A percentile compares a stretch with the other conserved stretches of the same genome.
Evolutionary conservation across 1,140 invertebrate species (phyloP).

Genomic region (Drosophila ananassae): DNA sequence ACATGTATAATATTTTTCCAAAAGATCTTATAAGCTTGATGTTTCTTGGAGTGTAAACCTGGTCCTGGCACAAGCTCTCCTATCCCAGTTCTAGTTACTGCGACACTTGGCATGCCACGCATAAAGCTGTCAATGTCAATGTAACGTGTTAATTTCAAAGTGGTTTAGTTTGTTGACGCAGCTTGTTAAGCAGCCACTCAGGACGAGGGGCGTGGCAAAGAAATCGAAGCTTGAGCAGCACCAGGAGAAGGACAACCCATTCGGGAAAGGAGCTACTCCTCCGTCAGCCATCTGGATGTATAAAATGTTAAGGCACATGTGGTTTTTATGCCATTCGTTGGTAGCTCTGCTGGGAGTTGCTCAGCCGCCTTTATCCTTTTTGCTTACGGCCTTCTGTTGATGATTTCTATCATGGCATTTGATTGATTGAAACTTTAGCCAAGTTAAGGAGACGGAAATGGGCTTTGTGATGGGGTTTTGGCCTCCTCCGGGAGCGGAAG

Average conservation of each 20-base stretch:
- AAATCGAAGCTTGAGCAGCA: not conserved
- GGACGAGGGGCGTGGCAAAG: not conserved
- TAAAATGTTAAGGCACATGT: constrained; percentile 69
- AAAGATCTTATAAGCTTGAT: not conserved
- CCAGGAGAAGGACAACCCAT: constrained; percentile 20
- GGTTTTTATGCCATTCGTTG: constrained; percentile 60
- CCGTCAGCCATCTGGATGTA: constrained; percentile 33
- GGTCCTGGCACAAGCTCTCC: not conserved
- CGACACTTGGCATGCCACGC: constrained; percentile 75
- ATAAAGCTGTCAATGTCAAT: constrained; percentile 82
- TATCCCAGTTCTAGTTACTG: constrained; percentile 30
- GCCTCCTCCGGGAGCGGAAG: constrained; percentile 1
- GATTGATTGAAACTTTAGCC: constrained; percentile 67
- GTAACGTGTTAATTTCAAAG: constrained; percentile 82
- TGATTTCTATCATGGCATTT: constrained; percentile 72
- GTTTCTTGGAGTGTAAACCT: constrained; percentile 12
- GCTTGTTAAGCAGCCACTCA: constrained; percentile 59
- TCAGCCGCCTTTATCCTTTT: constrained; percentile 19
- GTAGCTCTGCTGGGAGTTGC: constrained; percentile 30
- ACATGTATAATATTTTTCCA: not conserved
- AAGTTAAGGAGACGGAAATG: constrained; percentile 1
- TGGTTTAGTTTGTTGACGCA: constrained; percentile 81
- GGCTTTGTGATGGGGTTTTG: not conserved
- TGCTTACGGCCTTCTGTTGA: constrained; percentile 31
- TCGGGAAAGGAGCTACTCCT: constrained; percentile 32